Percentiles rank a stretch among this genome's conserved stretches.
These are phyloP conservation scores for Callaeas wilsoni DNA, from an alignment of 2,113 vertebrate genomes.

Conservation along the genomic window DNA sequence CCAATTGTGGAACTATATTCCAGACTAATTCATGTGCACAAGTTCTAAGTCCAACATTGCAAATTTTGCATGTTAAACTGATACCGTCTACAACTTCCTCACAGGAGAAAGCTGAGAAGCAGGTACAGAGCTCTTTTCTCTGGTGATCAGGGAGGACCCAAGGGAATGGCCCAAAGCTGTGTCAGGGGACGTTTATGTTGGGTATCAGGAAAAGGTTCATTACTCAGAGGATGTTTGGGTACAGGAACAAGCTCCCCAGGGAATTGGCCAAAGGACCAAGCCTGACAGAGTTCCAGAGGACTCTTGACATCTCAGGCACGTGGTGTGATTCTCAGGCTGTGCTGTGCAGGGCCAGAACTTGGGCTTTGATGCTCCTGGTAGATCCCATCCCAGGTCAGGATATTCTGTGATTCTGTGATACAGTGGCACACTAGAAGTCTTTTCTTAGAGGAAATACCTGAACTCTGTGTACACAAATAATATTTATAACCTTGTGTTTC, in stretches of 20 bases:
- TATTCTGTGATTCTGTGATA: not conserved
- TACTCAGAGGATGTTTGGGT: fast-evolving
- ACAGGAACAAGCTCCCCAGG: not conserved
- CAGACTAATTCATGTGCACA: not conserved
- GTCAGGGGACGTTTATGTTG: not conserved
- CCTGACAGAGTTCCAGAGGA: not conserved
- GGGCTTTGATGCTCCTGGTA: not conserved
- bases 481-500: not conserved
- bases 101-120: not conserved
- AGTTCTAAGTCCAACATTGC: not conserved
- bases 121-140: not conserved
- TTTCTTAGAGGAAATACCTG: not conserved
- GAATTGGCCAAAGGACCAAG: too few relatives aligned
- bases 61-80: not conserved
- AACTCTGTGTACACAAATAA: not conserved
- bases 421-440: not conserved
- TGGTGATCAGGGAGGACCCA: not conserved
- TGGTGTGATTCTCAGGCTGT: not conserved
- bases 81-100: not conserved
- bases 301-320: fast-evolving
- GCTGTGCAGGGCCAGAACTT: not conserved
- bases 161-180: not conserved
- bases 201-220: not conserved
- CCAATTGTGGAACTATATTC: not conserved
- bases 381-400: not conserved